These are phyloP conservation scores for Girardinus metallicus DNA, from an alignment of 2,797 vertebrate species.

Conservation along the genomic window DNA sequence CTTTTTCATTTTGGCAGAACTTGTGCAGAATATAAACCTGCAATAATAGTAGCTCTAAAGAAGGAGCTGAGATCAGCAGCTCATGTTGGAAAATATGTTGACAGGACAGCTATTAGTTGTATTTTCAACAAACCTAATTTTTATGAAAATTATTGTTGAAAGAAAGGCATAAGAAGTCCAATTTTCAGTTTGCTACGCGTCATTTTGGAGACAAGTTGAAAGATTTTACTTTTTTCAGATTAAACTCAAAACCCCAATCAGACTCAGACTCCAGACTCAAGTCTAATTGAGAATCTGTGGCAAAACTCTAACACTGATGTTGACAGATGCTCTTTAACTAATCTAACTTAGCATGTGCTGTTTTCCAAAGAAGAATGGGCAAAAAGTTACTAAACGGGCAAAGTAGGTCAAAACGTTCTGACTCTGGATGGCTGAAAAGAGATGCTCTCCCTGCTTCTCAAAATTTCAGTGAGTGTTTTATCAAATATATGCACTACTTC, in stretches of 20 bases:
- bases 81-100: not conserved
- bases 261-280: not conserved
- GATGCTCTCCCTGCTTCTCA: not conserved
- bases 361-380: not conserved
- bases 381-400: not conserved
- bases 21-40: not conserved
- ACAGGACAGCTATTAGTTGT: not conserved
- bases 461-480: not conserved
- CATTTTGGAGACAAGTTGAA: not conserved
- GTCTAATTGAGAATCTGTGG: not conserved
- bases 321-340: not conserved
- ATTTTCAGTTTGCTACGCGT: not conserved
- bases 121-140: not conserved
- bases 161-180: not conserved
- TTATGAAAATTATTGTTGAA: not conserved
- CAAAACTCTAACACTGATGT: not conserved
- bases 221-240: not conserved
- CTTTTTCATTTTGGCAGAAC: conserved; percentile 6
- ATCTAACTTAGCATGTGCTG: not conserved
- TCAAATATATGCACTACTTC: not conserved
- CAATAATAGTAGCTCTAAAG: not conserved
- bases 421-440: not conserved
- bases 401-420: not conserved
- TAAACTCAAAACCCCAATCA: not conserved
- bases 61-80: not conserved